Evolutionary conservation across 2,113 vertebrate genomes (phyloP).

Genomic region (Terrapene triunguis): DNA sequence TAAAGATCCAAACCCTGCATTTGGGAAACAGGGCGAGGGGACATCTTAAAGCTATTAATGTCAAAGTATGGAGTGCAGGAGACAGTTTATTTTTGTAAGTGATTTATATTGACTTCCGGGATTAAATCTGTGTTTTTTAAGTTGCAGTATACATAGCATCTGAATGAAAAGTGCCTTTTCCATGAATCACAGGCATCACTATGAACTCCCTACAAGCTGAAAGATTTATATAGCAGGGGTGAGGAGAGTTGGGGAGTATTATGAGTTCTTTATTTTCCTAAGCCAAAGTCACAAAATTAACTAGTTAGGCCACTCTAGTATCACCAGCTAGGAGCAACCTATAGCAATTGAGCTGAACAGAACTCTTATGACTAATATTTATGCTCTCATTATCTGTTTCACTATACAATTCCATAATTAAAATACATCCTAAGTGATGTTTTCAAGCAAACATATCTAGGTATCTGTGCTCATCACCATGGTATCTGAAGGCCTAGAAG

Average conservation of each 20-base stretch:
- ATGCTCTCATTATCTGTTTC: background rate
- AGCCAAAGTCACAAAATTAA: background rate
- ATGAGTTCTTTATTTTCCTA: background rate
- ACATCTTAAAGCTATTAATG: constrained; percentile 1
- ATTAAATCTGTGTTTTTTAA: constrained; percentile 9
- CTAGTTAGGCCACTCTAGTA: background rate
- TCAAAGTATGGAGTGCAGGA: background rate
- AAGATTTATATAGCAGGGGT: background rate
- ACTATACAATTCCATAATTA: background rate
- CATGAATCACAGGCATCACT: background rate
- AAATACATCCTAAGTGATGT: background rate
- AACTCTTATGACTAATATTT: background rate
- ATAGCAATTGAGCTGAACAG: too few species aligned
- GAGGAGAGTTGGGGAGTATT: background rate
- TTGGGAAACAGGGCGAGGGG: background rate
- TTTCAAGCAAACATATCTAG: background rate
- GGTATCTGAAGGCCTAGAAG: background rate
- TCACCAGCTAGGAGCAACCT: background rate
- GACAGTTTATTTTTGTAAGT: constrained; percentile 29
- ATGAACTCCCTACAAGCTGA: background rate
- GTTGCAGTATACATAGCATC: background rate
- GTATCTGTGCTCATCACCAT: background rate
- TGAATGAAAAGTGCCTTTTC: background rate
- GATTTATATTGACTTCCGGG: constrained; percentile 20
- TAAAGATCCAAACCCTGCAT: background rate